Base-by-base conservation (phyloP, 2,797 vertebrate species). In the Macropodus opercularis region DNA sequence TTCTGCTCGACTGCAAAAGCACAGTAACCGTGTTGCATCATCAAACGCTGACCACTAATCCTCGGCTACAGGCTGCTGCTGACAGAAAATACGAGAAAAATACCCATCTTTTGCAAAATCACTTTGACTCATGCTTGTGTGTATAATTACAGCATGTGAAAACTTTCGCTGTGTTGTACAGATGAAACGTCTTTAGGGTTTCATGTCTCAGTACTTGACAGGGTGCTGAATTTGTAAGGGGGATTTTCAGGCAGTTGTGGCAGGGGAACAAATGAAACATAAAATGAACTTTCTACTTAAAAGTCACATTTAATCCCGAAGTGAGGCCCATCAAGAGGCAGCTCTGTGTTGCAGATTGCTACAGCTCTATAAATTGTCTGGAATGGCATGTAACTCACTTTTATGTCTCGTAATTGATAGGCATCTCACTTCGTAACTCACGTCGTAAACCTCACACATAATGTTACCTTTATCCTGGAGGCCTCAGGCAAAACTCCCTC, bases 1-100 rank as follows among this genome's bases (percentile, higher is more conserved):
- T 86, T 87, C 79, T 85, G 80, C 81, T 72, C 18, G 31, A 72
- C 83, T 85, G 85, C 80, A 57, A 77, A 81, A 90, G 81, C 79
- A 85, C 77, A 85, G 86, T 64, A 48, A 69, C 31, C 26, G 18
- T 13, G 75, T 89, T 87, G 85, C 89, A 81, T 88, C 88, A 89
- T 85, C 84, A 85, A 67, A 86, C 32, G 23, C 77, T 82, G 84
- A 83, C 72, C 68, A 42, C 80, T 84, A 83, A 85, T 80, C 84
- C 77, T 71, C 13, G 10, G 53, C 72, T 74, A 77, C 75, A 67
- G 75, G 53, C 77, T 42, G 69, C 66, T 12, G 46, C 65, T 49
- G 73, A 43, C n/a, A 56, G 43, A 60, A 29, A 58, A 42, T 23
- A 13, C 32, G 26, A 63, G 35, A 78, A 59, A 80, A 72, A 82